Evolutionary conservation across 92 coral and sea anemone species (phyloP), one percentile per base, ranked within the genome.

Genomic region (Epizoanthus fatuus): DNA sequence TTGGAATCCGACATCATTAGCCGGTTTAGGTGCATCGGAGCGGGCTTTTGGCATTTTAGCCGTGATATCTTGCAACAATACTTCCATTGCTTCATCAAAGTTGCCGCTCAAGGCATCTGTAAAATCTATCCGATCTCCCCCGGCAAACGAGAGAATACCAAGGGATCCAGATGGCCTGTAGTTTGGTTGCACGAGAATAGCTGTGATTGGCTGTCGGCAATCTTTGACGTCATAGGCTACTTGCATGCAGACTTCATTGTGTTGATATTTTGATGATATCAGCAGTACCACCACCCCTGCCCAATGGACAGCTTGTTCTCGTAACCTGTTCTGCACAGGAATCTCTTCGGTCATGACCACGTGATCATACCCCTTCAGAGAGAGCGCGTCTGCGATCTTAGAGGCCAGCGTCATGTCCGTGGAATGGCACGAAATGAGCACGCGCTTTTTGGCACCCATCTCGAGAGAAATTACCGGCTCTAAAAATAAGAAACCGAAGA

Each of bases 151-250:
- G 11, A 77, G 49, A 19, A 77, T 77, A 62, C 82, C 82, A 44
- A 77, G 71, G 4, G 82, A 55, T 7, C 82, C 82, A 4, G 70
- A 17, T 3, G 82, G 82, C 2, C 63, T 38, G 64, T 59, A 77
- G 51, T 77, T 77, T 32, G 82, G 82, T 15, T 77, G 82, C 22
- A 20, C 82, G 22, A 77, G 70, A 77, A 60, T 55, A 42, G 70
- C 82, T 77, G 71, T 77, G 82, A 62, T 77, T 77, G 82, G 82
- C 58, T 60, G 69, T 8, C 82, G 69, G 29, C 82, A 77, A 60
- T 77, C 82, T 62, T 77, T 77, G 52, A 39, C 44, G 70, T 77
- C 82, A 13, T 44, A 55, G 52, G 82, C 82, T 12, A 77, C 64
- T 39, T 77, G 82, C 82, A 77, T 77, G 38, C 82, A 77, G 42